Evolutionary conservation across 1,140 invertebrate genomes (phyloP), one percentile per base, ranked within the genome.

Genomic region (Halictus rubicundus): DNA sequence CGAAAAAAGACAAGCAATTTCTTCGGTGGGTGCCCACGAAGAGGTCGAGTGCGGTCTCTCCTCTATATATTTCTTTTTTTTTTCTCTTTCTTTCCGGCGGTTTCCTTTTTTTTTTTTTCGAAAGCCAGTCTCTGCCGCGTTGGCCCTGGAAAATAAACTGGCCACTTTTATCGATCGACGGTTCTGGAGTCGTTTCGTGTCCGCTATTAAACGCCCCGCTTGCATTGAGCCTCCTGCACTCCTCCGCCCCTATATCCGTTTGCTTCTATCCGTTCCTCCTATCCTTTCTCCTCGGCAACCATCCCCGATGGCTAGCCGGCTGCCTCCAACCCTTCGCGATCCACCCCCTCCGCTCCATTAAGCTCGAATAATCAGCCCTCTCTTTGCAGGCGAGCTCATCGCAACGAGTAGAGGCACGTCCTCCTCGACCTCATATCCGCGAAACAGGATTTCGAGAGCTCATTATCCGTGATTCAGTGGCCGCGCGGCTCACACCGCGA

Each of bases 161-260:
- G 84, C 75, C 75, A 85, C 80, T 86, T 86, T 86, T 86, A 86
- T 86, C 84, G 84, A 86, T 85, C 84, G 80, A 79, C 60, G 79
- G 32, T 78, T n/a, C 79, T 49, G 42, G 61, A 64, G 61, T 73
- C 70, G 84, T 78, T 86, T 78, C 83, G 83, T 71, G 75, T 72
- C 63, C 70, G 83, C 75, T 84, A 86, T 86, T 86, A 85, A 86
- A 86, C 76, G 73, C 80, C 60, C 80, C 74, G 42, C 72, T 70
- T 71, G 71, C 59, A 12, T 66, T 27, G 42, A 25, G 19, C 37
- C 32, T 19, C 16, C 4, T n/a, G 42, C 14, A 1, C 52, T 32
- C 32, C 1, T 32, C 32, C 32, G 3, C 32, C 32, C 5, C 32
- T 32, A 32, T 32, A 32, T 32, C 32, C 32, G 32, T 32, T 32